phyloP scores from a whole-genome alignment of 2,888 invertebrate species.

The Meandrusa payeni region DNA sequence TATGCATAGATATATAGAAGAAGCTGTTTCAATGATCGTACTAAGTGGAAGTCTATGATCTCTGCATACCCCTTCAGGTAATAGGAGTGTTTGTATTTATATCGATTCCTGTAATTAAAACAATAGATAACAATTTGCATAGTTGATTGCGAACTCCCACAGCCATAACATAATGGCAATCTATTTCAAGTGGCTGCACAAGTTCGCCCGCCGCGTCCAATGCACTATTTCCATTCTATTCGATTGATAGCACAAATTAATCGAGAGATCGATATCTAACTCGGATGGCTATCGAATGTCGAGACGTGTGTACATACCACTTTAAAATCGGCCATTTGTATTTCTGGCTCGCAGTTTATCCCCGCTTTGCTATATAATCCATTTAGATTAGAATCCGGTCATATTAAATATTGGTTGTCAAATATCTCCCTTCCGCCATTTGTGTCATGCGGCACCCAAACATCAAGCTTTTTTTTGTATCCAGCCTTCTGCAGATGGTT shows the following conservation, averaged over 20 bases:
- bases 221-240: conserved; percentile 22
- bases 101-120: too few relatives aligned
- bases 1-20: too few relatives aligned
- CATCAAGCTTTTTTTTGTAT: too few relatives aligned
- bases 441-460: too few relatives aligned
- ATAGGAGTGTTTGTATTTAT: too few relatives aligned
- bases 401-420: neutral
- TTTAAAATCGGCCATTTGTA: conserved; percentile 13
- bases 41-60: too few relatives aligned
- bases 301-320: conserved; percentile 7
- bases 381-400: neutral
- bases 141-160: neutral
- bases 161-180: conserved; percentile 9
- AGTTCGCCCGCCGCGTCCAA: neutral
- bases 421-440: neutral
- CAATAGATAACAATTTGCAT: too few relatives aligned
- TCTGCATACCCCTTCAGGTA: too few relatives aligned
- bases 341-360: conserved; percentile 3
- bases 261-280: conserved; percentile 18
- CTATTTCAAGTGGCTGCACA: conserved; percentile 12
- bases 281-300: conserved; percentile 7
- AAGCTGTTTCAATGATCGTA: too few relatives aligned
- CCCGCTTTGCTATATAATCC: conserved; percentile 1
- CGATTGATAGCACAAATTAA: conserved; percentile 24
- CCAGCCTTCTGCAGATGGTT: too few relatives aligned